These are phyloP conservation scores for Allygus modestus DNA, from an alignment of 2,888 invertebrate species.

Conservation along the genomic window DNA sequence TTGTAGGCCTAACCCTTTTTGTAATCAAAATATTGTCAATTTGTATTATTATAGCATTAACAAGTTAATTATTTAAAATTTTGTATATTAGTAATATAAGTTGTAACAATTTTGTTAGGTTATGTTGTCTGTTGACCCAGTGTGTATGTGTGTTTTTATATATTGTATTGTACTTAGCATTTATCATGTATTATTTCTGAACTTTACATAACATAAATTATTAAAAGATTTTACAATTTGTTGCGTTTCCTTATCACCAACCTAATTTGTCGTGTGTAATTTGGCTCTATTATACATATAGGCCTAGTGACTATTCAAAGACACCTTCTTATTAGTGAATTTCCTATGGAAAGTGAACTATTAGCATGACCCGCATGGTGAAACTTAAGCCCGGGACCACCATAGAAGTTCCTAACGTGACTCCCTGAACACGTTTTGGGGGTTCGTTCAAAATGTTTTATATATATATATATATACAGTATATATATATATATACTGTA, in stretches of 20 bases:
- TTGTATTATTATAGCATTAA: slow-evolving; percentile 60
- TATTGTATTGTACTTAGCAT: slow-evolving; percentile 64
- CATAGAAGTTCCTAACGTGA: too few species aligned
- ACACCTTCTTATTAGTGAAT: too few species aligned
- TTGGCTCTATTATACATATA: too few species aligned
- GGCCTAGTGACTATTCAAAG: too few species aligned
- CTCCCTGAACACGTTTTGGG: too few species aligned
- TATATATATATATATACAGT: too few species aligned
- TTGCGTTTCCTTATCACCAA: slow-evolving; percentile 2
- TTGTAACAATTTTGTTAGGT: slow-evolving; percentile 63
- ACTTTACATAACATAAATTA: slow-evolving; percentile 63
- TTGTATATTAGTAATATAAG: slow-evolving; percentile 61
- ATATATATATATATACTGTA: too few species aligned
- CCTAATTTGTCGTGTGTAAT: too few species aligned
- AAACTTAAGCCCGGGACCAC: too few species aligned
- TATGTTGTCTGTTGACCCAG: slow-evolving; percentile 55
- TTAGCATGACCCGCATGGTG: too few species aligned
- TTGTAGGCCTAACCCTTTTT: slow-evolving; percentile 59
- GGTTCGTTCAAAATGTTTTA: too few species aligned
- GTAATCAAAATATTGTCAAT: slow-evolving; percentile 63
- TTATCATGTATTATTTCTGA: slow-evolving; percentile 62
- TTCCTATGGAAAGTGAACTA: too few species aligned
- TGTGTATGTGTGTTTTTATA: slow-evolving; percentile 61
- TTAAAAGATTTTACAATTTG: slow-evolving; percentile 61
- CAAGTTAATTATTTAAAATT: slow-evolving; percentile 61